These are phyloP conservation scores for Tuta absoluta DNA, from an alignment of 2,888 invertebrate species.

Conservation along the genomic window DNA sequence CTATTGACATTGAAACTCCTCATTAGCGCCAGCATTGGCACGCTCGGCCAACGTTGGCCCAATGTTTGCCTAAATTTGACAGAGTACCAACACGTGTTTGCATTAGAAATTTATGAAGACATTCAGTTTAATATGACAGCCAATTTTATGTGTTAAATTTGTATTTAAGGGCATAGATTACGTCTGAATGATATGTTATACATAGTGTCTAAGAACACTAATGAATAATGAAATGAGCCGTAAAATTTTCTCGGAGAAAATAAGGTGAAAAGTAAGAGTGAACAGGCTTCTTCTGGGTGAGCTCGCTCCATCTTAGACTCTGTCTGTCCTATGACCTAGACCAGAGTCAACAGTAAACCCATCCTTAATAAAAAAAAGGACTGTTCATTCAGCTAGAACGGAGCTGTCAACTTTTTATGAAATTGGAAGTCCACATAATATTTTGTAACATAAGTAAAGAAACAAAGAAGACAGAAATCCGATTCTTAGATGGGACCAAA, in stretches of 20 bases:
- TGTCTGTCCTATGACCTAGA: too few relatives aligned
- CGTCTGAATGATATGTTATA: constrained; percentile 11
- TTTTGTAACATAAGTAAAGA: not conserved
- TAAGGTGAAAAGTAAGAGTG: too few relatives aligned
- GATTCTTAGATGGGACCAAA: too few relatives aligned
- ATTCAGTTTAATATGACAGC: constrained; percentile 4
- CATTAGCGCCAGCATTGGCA: constrained; percentile 48
- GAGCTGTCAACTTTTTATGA: too few relatives aligned
- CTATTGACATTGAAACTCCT: constrained; percentile 46
- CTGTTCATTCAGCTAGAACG: too few relatives aligned
- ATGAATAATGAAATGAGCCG: constrained; percentile 10
- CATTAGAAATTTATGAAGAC: constrained; percentile 10
- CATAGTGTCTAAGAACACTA: constrained; percentile 12
- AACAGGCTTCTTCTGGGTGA: too few relatives aligned
- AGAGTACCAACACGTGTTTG: constrained; percentile 26
- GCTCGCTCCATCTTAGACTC: too few relatives aligned
- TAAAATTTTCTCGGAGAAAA: not conserved
- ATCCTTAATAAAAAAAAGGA: too few relatives aligned
- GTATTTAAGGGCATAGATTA: not conserved
- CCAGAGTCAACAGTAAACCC: too few relatives aligned
- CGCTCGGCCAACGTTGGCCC: constrained; percentile 7
- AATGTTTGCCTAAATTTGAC: constrained; percentile 17
- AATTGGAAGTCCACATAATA: too few relatives aligned
- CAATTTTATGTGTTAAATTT: too few relatives aligned
- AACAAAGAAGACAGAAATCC: too few relatives aligned